These are phyloP conservation scores for Linurgus olivaceus DNA, from an alignment of 2,797 vertebrate species.

Conservation along the genomic window DNA sequence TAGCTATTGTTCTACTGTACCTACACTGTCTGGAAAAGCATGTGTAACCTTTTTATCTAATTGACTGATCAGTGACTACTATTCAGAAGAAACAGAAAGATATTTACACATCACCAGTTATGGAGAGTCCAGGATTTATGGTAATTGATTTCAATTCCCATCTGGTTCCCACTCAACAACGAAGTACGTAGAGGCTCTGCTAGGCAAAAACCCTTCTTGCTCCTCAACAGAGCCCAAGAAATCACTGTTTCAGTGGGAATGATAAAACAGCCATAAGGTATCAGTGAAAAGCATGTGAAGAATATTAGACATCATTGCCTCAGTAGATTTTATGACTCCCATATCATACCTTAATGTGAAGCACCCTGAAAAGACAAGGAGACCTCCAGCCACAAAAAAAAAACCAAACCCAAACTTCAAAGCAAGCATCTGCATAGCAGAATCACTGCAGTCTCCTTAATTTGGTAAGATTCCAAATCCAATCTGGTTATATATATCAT, in stretches of 20 bases:
- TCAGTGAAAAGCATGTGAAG: conserved; percentile 64
- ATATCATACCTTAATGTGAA: conserved; percentile 57
- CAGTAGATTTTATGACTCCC: conserved; percentile 54
- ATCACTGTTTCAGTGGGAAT: conserved; percentile 43
- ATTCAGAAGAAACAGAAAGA: conserved; percentile 71
- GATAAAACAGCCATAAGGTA: conserved; percentile 61
- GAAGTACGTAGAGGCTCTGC: conserved; percentile 56
- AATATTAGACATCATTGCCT: conserved; percentile 55
- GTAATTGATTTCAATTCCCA: conserved; percentile 74
- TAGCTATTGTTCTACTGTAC: conserved; percentile 64
- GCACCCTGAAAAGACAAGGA: conserved; percentile 41
- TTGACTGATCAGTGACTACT: conserved; percentile 68
- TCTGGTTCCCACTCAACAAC: conserved; percentile 72
- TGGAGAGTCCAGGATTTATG: conserved; percentile 71
- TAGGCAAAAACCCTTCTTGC: conserved; percentile 49
- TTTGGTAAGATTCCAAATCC: conserved; percentile 63
- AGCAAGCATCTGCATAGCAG: conserved; percentile 70
- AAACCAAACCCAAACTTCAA: conserved; percentile 37
- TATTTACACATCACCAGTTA: conserved; percentile 75
- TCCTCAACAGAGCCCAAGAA: conserved; percentile 42
- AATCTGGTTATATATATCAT: conserved; percentile 52
- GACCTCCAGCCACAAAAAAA: conserved; percentile 31
- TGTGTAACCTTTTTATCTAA: conserved; percentile 71
- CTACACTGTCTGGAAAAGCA: conserved; percentile 67
- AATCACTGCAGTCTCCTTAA: conserved; percentile 58